A percentile compares a stretch with the other conserved stretches of the same genome.
phyloP scores from a whole-genome alignment of 1,140 invertebrate species.

The Hypsibius dujardini region DNA sequence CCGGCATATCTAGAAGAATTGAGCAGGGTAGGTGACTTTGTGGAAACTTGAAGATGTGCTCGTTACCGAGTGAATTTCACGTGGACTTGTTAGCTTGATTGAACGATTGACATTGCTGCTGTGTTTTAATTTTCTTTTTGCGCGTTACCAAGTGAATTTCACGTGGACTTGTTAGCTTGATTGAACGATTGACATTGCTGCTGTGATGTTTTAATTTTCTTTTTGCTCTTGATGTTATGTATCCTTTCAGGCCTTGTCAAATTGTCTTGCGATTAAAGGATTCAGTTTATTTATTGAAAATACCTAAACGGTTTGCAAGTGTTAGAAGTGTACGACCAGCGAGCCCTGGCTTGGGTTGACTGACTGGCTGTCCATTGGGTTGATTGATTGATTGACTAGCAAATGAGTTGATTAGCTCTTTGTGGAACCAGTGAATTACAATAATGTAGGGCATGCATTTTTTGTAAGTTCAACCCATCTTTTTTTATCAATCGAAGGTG shows the following conservation, averaged over 20 bases:
- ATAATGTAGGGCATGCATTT: conserved; percentile 19
- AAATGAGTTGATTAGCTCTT: conserved; percentile 13
- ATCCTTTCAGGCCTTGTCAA: no score
- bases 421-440: neutral
- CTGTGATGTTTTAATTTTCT: no score
- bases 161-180: conserved; percentile 14
- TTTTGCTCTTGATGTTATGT: no score
- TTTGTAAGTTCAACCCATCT: conserved; percentile 16
- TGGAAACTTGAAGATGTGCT: no score
- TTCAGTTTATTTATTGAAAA: no score
- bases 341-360: no score
- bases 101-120: conserved; percentile 11
- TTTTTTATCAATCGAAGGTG: conserved; percentile 30
- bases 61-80: conserved; percentile 9
- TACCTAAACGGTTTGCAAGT: no score
- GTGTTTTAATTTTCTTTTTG: neutral
- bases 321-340: no score
- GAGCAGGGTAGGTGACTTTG: conserved; percentile 38
- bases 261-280: no score
- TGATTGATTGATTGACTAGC: conserved; percentile 19
- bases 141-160: conserved; percentile 13
- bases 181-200: neutral
- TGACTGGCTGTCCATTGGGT: no score
- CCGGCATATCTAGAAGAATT: conserved; percentile 48
- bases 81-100: conserved; percentile 19